These are phyloP conservation scores for Penaeus japonicus DNA, from an alignment of 1,140 invertebrate genomes.

Conservation along the genomic window DNA sequence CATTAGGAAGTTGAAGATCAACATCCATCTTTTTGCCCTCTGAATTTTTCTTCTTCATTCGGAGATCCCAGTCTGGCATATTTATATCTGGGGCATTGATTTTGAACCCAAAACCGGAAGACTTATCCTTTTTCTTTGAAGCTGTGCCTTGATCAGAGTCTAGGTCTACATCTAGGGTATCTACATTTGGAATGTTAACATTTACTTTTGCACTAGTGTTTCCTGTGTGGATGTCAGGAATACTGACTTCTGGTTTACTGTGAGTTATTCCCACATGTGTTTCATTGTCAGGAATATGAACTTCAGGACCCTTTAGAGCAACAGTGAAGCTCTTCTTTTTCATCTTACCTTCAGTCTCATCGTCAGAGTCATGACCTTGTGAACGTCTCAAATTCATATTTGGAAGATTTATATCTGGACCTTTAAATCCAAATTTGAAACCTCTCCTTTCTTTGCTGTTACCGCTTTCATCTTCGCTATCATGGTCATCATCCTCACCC, in stretches of 20 bases:
- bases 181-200: not conserved
- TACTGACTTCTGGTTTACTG: no score
- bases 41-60: not conserved
- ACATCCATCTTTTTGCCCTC: not conserved
- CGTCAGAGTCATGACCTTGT: not conserved
- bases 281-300: not conserved
- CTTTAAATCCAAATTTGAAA: conserved; percentile 41
- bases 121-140: no score
- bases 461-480: not conserved
- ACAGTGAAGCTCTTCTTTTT: not conserved
- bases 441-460: conserved; percentile 13
- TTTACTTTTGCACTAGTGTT: not conserved
- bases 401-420: conserved; percentile 11
- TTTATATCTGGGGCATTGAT: conserved; percentile 7
- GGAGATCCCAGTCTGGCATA: not conserved
- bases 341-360: not conserved
- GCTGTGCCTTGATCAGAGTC: no score
- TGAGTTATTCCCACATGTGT: no score
- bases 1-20: not conserved
- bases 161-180: not conserved
- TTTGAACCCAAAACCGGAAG: not conserved
- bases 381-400: conserved; percentile 6
- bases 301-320: not conserved
- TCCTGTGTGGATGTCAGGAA: no score
- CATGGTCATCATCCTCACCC: not conserved